A percentile compares a stretch with the other conserved stretches of the same genome.
Evolutionary conservation across 2,888 invertebrate species (phyloP).

Genomic region (Unio pictorum): DNA sequence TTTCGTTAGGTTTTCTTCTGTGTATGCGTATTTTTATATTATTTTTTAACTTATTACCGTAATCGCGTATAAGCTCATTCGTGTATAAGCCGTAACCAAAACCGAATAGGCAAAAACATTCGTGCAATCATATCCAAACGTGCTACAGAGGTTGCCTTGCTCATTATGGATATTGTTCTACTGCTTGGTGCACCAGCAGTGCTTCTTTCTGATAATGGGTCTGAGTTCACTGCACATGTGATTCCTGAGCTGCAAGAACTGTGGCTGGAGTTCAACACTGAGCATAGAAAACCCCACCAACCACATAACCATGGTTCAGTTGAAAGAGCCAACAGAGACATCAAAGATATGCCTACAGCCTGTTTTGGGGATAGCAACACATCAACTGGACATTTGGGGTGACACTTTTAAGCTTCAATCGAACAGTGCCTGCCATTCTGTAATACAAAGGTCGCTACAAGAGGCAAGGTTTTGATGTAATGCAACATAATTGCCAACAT

Average conservation of each 20-base stretch:
- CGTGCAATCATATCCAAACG: conserved; percentile 14
- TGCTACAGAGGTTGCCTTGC: conserved; percentile 20
- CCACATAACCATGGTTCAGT: conserved; percentile 26
- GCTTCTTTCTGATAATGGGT: conserved; percentile 23
- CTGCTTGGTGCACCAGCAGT: conserved; percentile 19
- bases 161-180: conserved; percentile 20
- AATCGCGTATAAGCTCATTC: no score
- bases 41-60: no score
- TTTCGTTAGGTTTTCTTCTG: no score
- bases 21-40: no score
- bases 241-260: conserved; percentile 18
- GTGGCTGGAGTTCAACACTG: conserved; percentile 25
- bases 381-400: conserved; percentile 20
- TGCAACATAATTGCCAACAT: conserved; percentile 6
- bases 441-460: conserved; percentile 19
- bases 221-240: conserved; percentile 25
- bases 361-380: conserved; percentile 29
- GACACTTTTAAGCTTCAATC: conserved; percentile 25
- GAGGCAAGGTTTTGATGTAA: conserved; percentile 19
- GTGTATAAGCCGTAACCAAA: no score
- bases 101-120: neutral
- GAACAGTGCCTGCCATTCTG: conserved; percentile 16
- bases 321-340: conserved; percentile 28
- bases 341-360: conserved; percentile 30
- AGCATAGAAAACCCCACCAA: conserved; percentile 27